These are phyloP conservation scores for Protonemura montana DNA, from an alignment of 2,888 invertebrate genomes.

Conservation along the genomic window DNA sequence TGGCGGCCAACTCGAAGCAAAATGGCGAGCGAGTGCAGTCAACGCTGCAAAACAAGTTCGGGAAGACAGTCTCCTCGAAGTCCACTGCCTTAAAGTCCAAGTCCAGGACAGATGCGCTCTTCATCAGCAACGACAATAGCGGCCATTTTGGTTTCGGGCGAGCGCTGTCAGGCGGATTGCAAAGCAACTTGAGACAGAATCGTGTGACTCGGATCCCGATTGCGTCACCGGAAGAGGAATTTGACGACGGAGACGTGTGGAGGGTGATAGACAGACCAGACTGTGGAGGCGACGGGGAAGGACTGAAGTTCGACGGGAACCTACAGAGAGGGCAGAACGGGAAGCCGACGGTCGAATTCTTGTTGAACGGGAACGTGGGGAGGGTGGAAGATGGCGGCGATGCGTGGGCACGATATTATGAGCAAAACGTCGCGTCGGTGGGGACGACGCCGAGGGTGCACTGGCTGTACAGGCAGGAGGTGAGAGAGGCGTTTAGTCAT, in stretches of 20 bases:
- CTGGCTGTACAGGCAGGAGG: conserved; percentile 35
- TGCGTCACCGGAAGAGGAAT: not conserved
- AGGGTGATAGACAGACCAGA: too few relatives aligned
- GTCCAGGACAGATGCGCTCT: not conserved
- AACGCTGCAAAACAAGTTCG: not conserved
- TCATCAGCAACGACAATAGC: not conserved
- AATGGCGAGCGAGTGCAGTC: not conserved
- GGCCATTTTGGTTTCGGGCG: not conserved
- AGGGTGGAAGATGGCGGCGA: not conserved
- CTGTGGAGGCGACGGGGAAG: not conserved
- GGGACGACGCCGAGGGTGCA: conserved; percentile 27
- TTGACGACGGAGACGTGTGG: not conserved
- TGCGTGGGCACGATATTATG: not conserved
- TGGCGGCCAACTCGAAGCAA: too few relatives aligned
- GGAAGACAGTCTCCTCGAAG: not conserved
- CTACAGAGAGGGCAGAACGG: not conserved
- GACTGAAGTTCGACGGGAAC: not conserved
- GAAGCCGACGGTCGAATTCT: not conserved
- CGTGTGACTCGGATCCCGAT: not conserved
- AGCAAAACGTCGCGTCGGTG: not conserved
- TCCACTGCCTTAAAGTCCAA: not conserved
- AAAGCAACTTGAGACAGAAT: not conserved
- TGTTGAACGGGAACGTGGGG: not conserved
- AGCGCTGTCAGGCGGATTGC: not conserved
- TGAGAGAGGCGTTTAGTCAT: not conserved